These are phyloP conservation scores for Habroteleia sp. DNA, from an alignment of 2,888 invertebrate species.

Conservation along the genomic window DNA sequence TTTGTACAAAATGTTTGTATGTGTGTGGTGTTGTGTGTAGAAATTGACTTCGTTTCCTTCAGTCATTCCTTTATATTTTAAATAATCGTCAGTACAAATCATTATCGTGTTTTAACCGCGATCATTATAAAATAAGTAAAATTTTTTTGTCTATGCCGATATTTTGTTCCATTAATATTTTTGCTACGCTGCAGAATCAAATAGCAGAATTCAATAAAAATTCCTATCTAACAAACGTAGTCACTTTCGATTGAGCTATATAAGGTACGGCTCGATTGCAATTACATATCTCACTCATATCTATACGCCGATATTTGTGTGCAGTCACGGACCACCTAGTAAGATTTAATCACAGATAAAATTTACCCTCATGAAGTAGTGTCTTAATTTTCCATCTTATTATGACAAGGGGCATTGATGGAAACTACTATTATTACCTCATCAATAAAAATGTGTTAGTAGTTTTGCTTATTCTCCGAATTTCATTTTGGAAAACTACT, in stretches of 20 bases:
- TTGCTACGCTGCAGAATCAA: background rate
- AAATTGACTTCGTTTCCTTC: too few species aligned
- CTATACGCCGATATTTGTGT: conserved; percentile 61
- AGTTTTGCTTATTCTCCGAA: too few species aligned
- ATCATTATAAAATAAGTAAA: conserved; percentile 1
- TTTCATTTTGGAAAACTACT: too few species aligned
- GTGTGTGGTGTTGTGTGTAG: too few species aligned
- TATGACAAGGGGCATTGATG: conserved; percentile 34
- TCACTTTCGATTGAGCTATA: conserved; percentile 49
- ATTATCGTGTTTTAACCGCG: conserved; percentile 3
- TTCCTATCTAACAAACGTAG: conserved; percentile 18
- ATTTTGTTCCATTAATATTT: conserved; percentile 23
- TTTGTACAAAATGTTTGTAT: too few species aligned
- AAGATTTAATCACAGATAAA: conserved; percentile 66
- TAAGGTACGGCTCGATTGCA: conserved; percentile 54
- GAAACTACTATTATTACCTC: conserved; percentile 40
- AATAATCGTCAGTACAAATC: too few species aligned
- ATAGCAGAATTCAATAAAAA: conserved; percentile 43
- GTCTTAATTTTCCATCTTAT: conserved; percentile 62
- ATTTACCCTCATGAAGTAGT: conserved; percentile 42
- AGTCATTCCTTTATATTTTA: background rate
- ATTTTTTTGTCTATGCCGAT: background rate
- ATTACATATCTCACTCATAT: conserved; percentile 62
- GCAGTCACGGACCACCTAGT: conserved; percentile 63
- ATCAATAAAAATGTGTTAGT: background rate